Evolutionary conservation across 1,140 invertebrate genomes (phyloP).

Genomic region (Drosophila serrata): DNA sequence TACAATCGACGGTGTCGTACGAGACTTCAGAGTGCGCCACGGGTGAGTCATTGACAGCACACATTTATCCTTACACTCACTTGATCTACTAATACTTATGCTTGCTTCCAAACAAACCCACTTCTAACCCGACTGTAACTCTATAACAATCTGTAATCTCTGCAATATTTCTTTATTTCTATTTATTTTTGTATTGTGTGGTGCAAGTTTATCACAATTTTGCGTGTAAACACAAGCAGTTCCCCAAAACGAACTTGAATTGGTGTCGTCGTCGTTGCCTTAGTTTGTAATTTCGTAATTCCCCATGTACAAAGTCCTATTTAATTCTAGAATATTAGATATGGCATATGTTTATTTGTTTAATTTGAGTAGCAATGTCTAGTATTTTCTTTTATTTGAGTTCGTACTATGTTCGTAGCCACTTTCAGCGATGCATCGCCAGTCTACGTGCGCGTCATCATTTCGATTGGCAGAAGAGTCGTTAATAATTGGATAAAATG

Average conservation of each 20-base stretch:
- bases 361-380: slow-evolving; percentile 40
- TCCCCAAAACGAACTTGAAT: slow-evolving; percentile 34
- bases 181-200: slow-evolving; percentile 43
- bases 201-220: slow-evolving; percentile 63
- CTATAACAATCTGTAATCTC: slow-evolving; percentile 14
- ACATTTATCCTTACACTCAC: slow-evolving; percentile 31
- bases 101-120: slow-evolving; percentile 65
- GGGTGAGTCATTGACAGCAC: slow-evolving; percentile 61
- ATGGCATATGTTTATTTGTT: slow-evolving; percentile 47
- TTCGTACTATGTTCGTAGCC: slow-evolving; percentile 32
- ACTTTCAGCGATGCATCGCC: slow-evolving; percentile 21
- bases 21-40: slow-evolving; percentile 84
- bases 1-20: slow-evolving; percentile 84
- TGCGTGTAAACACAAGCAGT: slow-evolving; percentile 28
- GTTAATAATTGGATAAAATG: slow-evolving; percentile 39
- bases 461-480: slow-evolving; percentile 9
- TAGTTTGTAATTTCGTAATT: slow-evolving; percentile 28
- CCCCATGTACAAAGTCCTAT: slow-evolving; percentile 52
- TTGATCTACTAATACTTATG: slow-evolving; percentile 51
- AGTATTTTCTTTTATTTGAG: slow-evolving; percentile 24
- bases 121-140: slow-evolving; percentile 38
- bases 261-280: slow-evolving; percentile 23
- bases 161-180: neutral
- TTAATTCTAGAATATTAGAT: slow-evolving; percentile 46
- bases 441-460: slow-evolving; percentile 21